These are phyloP conservation scores for Poeciliopsis prolifica DNA, from an alignment of 2,113 vertebrate species.

Conservation along the genomic window DNA sequence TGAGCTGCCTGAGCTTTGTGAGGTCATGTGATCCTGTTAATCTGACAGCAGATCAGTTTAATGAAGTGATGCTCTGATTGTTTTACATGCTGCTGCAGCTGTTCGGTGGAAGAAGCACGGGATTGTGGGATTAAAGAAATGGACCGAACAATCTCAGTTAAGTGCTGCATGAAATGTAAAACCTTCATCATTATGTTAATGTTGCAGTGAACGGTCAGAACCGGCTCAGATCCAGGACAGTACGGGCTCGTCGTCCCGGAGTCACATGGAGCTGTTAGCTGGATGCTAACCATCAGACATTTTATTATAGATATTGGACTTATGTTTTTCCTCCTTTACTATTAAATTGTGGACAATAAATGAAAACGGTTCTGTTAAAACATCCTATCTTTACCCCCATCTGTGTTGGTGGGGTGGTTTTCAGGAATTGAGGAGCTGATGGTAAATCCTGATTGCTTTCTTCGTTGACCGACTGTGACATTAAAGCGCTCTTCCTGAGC, in stretches of 20 bases:
- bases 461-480: too few species aligned
- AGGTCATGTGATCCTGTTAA: conserved; percentile 17
- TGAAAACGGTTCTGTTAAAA: too few species aligned
- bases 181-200: conserved; percentile 31
- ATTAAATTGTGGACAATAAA: too few species aligned
- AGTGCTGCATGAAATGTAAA: conserved; percentile 40
- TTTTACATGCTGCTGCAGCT: conserved; percentile 30
- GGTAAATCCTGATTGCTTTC: too few species aligned
- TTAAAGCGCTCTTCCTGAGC: too few species aligned
- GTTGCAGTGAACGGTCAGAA: conserved; percentile 13
- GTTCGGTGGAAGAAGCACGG: conserved; percentile 33
- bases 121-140: conserved; percentile 67
- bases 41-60: conserved; percentile 32
- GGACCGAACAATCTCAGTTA: conserved; percentile 57
- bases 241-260: not conserved
- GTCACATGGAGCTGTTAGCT: not conserved
- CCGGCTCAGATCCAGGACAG: not conserved
- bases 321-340: too few species aligned
- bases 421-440: too few species aligned
- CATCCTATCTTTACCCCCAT: too few species aligned
- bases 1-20: not conserved
- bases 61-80: conserved; percentile 34
- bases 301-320: too few species aligned
- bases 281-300: not conserved
- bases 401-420: too few species aligned